Evolutionary conservation across 1,140 invertebrate species (phyloP).

Genomic region (Trigoniulus corallinus): DNA sequence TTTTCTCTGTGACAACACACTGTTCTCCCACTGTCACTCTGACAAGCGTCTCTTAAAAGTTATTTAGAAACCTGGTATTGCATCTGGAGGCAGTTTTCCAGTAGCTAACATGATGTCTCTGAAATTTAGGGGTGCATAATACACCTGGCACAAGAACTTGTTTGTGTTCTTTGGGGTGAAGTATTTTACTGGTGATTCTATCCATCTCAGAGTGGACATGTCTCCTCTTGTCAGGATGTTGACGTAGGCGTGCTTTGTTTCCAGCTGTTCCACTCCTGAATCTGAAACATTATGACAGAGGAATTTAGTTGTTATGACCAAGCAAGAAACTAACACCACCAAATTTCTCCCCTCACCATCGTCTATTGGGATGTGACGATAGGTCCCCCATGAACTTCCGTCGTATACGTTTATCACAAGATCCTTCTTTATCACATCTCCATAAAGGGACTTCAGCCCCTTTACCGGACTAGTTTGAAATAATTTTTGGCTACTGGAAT

Average conservation of each 20-base stretch:
- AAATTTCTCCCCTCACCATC: slow-evolving; percentile 12
- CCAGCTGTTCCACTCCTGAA: slow-evolving; percentile 20
- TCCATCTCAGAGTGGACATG: slow-evolving; percentile 79
- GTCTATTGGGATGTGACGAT: slow-evolving; percentile 48
- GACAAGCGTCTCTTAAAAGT: too few relatives aligned
- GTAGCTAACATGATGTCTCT: slow-evolving; percentile 93
- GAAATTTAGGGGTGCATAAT: slow-evolving; percentile 91
- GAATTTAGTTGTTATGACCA: too few relatives aligned
- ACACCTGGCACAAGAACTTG: slow-evolving; percentile 54
- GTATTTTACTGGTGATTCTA: slow-evolving; percentile 53
- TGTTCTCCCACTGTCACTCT: too few relatives aligned
- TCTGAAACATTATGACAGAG: too few relatives aligned
- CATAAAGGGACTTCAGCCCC: slow-evolving; percentile 32
- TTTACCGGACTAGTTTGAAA: background rate
- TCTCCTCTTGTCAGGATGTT: slow-evolving; percentile 80
- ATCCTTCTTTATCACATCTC: slow-evolving; percentile 37
- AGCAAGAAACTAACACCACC: too few relatives aligned
- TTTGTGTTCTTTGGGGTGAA: slow-evolving; percentile 26
- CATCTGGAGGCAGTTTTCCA: slow-evolving; percentile 86
- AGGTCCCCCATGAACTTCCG: slow-evolving; percentile 63
- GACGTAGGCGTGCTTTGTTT: slow-evolving; percentile 77
- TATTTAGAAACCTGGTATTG: slow-evolving; percentile 75
- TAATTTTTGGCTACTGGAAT: background rate
- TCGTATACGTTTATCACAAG: slow-evolving; percentile 68
- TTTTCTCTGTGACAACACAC: too few relatives aligned